Conservation (phyloP, 2,797 vertebrate species). For the Tapera naevia region DNA sequence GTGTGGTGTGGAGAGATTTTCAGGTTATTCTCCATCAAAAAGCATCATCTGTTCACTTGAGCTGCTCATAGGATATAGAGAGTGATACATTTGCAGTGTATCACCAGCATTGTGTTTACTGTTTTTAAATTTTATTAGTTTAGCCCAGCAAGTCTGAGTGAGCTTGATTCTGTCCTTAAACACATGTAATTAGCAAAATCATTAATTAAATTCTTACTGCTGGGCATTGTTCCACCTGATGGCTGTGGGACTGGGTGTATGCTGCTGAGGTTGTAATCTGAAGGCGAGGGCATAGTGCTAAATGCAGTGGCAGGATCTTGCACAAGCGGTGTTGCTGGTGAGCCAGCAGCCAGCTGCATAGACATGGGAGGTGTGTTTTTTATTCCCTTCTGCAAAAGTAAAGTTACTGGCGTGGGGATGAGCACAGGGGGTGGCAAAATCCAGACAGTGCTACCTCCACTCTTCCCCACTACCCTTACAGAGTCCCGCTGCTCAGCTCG, state of each 20-base stretch:
- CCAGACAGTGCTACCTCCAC: not conserved
- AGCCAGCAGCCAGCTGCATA: not conserved
- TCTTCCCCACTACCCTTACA: not conserved
- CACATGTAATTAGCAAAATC: accelerated
- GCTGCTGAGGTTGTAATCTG: not conserved
- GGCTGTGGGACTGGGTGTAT: not conserved
- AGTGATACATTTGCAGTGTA: not conserved
- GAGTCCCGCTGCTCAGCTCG: not conserved
- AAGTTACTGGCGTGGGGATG: not conserved
- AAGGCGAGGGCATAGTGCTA: not conserved
- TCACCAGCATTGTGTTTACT: not conserved
- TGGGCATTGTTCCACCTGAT: not conserved
- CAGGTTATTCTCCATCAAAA: not conserved
- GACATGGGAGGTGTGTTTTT: not conserved
- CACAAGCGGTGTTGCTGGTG: not conserved
- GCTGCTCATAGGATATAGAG: not conserved
- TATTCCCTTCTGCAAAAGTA: not conserved
- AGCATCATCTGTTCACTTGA: not conserved
- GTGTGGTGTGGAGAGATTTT: not conserved
- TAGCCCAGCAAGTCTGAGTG: not conserved
- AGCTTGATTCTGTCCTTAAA: not conserved
- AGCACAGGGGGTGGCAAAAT: not conserved
- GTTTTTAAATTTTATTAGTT: not conserved
- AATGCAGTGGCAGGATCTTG: not conserved
- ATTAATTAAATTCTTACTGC: not conserved